Base-by-base conservation (phyloP, 2,888 invertebrate genomes). In the Glaucopsyche alexis region DNA sequence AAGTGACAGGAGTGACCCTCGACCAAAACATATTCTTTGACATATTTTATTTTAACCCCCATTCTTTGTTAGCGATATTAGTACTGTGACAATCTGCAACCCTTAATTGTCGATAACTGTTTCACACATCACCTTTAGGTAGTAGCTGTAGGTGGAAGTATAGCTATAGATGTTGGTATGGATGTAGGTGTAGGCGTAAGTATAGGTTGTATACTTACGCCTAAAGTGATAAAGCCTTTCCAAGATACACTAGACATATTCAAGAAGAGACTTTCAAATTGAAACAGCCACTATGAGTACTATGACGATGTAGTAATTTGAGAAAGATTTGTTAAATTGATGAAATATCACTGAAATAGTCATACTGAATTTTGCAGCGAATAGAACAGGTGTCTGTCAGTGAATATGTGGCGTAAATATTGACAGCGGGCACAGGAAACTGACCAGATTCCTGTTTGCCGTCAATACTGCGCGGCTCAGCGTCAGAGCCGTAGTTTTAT, bases 391-490 rank as follows among this genome's bases (percentile, higher is more conserved):
- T 60, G 60, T 60, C 60, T 60, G 29, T 60, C 60, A 60, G 60
- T 19, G 55, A 19, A 55, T 60, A 60, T 60, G 60, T 60, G 60
- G 29, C 60, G 79, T 83, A 81, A 83, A 85, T 84, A 85, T 87
- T 86, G 83, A 80, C 82, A 78, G 73, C 81, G 73, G 80, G 81
- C 82, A 83, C 79, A 81, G 80, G 78, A 77, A 81, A 82, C 83
- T 84, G 84, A 82, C 85, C 87, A 84, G 86, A 86, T 60, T 60
- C 60, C 76, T 88, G 86, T 89, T 87, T 87, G 83, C 81, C 77
- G 77, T 78, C 81, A 85, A 85, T 87, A 88, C 86, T 84, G 81
- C 81, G 78, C 78, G 79, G 78, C 78, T 83, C 81, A 84, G 84
- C 85, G 84, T 86, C 84, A 81, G 82, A 79, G 76, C 80, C 77